Conservation (phyloP, 1,140 invertebrate species). For the Ceratitis capitata region DNA sequence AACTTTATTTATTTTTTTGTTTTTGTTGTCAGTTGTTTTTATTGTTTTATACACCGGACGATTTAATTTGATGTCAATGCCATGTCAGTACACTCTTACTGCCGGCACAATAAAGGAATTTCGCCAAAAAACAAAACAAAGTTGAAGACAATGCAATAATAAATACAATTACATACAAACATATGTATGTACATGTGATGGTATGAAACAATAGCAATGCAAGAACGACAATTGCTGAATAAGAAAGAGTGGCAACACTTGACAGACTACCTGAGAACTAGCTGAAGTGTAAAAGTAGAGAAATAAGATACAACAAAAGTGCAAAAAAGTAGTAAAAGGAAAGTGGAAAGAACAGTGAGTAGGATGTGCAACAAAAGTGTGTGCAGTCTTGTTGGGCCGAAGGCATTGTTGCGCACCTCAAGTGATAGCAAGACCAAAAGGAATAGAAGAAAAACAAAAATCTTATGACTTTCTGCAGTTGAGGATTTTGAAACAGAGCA, state of each 20-base stretch:
- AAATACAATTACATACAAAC: neutral
- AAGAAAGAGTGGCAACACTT: slow-evolving; percentile 15
- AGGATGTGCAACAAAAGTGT: neutral
- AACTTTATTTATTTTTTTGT: slow-evolving; percentile 4
- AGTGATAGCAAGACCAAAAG: neutral
- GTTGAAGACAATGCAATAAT: neutral
- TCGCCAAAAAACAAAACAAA: neutral
- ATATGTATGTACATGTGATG: no score
- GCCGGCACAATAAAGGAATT: neutral
- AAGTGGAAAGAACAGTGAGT: neutral
- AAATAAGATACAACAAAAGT: neutral
- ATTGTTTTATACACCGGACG: neutral
- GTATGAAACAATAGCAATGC: no score
- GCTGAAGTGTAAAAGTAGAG: neutral
- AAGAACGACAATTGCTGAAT: neutral
- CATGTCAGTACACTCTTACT: neutral
- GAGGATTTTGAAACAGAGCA: neutral
- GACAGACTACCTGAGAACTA: slow-evolving; percentile 16
- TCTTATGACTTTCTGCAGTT: neutral
- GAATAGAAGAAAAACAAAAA: neutral
- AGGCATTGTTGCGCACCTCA: neutral
- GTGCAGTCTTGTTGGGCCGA: neutral
- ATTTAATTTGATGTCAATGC: slow-evolving; percentile 36
- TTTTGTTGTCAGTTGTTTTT: neutral
- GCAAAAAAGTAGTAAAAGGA: neutral